These are phyloP conservation scores for Sphaerophoria rueppellii DNA, from an alignment of 2,888 invertebrate genomes.

Conservation along the genomic window DNA sequence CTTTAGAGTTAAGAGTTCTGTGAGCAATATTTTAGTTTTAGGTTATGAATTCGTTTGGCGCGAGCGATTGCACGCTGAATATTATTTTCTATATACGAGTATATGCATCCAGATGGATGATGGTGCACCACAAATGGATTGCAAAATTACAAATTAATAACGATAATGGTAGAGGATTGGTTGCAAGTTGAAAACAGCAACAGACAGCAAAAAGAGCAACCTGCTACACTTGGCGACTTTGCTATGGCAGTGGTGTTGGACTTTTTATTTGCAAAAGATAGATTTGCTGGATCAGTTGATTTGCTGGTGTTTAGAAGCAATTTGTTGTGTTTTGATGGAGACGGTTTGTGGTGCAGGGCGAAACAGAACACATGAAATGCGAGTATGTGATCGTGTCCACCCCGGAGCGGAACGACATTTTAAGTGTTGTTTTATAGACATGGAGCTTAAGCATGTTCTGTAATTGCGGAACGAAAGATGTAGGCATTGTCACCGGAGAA, in stretches of 20 bases:
- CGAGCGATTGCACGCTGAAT: conserved; percentile 41
- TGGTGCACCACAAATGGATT: conserved; percentile 71
- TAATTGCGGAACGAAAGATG: conserved; percentile 47
- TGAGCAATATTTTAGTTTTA: conserved; percentile 65
- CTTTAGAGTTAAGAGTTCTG: conserved; percentile 57
- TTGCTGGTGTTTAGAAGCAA: conserved; percentile 46
- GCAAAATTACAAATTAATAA: conserved; percentile 74
- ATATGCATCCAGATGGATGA: conserved; percentile 62
- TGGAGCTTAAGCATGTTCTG: neutral
- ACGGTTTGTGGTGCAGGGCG: conserved; percentile 36
- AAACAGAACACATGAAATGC: conserved; percentile 52
- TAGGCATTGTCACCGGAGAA: conserved; percentile 65
- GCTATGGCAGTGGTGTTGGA: conserved; percentile 10
- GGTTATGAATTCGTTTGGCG: conserved; percentile 65
- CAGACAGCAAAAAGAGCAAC: conserved; percentile 50
- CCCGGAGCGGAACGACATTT: conserved; percentile 57
- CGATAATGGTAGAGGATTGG: conserved; percentile 68
- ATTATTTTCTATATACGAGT: neutral
- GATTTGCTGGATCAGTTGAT: conserved; percentile 17
- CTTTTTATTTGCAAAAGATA: conserved; percentile 16
- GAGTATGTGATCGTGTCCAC: conserved; percentile 67
- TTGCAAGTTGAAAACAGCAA: conserved; percentile 28
- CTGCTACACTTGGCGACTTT: conserved; percentile 44
- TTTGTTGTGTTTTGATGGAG: conserved; percentile 30
- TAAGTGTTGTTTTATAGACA: conserved; percentile 39